phyloP scores from a whole-genome alignment of 2,113 vertebrate genomes.

The Pseudorhombus dupliciocellatus region DNA sequence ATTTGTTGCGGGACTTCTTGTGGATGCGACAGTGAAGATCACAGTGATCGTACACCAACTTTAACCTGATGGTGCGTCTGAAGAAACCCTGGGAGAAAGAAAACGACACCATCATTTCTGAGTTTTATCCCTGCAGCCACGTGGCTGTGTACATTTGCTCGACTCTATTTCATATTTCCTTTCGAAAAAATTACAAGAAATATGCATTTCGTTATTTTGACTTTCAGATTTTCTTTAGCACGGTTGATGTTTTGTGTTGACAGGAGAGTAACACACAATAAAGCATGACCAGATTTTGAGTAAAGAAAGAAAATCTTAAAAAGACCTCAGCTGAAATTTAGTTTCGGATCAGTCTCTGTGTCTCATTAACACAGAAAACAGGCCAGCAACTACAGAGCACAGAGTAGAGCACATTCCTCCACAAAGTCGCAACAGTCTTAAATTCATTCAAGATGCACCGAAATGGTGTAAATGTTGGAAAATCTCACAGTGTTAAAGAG shows the following conservation, averaged over 20 bases:
- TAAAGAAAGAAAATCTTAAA: not conserved
- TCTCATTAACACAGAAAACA: too few species aligned
- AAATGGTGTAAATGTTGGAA: too few species aligned
- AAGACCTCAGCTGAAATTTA: not conserved
- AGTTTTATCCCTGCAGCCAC: not conserved
- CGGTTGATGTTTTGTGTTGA: not conserved
- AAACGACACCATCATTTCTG: constrained; percentile 8
- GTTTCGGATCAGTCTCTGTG: not conserved
- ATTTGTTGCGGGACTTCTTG: constrained; percentile 99
- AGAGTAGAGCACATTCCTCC: too few species aligned
- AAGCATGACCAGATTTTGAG: not conserved
- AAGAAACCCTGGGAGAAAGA: constrained; percentile 89
- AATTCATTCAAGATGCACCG: too few species aligned
- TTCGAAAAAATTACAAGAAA: not conserved
- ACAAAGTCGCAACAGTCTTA: too few species aligned
- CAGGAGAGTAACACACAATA: not conserved
- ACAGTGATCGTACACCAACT: constrained; percentile 95
- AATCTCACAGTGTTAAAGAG: too few species aligned
- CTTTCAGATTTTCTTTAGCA: not conserved
- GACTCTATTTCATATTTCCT: not conserved
- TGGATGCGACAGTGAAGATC: constrained; percentile 97
- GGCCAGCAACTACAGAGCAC: too few species aligned
- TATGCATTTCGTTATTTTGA: not conserved
- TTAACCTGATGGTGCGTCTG: constrained; percentile 94
- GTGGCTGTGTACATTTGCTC: not conserved